Percentiles rank a stretch among this genome's conserved stretches.
Evolutionary conservation across 2,113 vertebrate genomes (phyloP).

Genomic region (Sinocyclocheilus grahami): DNA sequence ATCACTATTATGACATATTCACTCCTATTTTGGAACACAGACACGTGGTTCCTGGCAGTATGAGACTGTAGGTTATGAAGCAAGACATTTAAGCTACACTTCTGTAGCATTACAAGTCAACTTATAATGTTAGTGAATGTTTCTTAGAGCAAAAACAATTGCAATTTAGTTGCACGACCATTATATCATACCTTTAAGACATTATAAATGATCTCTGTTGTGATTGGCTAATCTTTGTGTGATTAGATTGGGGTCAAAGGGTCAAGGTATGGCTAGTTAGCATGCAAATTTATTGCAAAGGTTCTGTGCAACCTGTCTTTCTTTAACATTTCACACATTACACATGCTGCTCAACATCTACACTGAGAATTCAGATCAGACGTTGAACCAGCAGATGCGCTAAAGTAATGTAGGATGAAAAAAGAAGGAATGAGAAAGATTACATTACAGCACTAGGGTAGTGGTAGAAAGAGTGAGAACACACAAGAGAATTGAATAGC

Average conservation of each 20-base stretch:
- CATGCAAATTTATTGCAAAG: background rate
- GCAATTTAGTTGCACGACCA: background rate
- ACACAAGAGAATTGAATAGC: slow-evolving; percentile 15
- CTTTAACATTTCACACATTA: background rate
- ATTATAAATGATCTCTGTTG: background rate
- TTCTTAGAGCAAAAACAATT: background rate
- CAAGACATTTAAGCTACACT: slow-evolving; percentile 4
- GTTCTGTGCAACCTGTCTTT: too few species aligned
- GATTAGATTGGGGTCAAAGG: background rate
- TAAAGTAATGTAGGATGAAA: background rate
- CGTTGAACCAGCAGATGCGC: slow-evolving; percentile 7
- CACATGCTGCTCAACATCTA: background rate
- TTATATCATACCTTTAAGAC: background rate
- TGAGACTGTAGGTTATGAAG: background rate
- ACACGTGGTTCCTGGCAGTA: background rate
- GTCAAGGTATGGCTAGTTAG: background rate
- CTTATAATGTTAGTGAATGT: background rate
- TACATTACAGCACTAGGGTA: background rate
- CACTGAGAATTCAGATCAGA: slow-evolving; percentile 2
- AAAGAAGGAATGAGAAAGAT: background rate
- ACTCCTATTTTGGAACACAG: slow-evolving; percentile 27
- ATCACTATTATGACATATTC: slow-evolving; percentile 48
- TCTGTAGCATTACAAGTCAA: background rate
- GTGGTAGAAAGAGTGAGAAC: slow-evolving; percentile 12
- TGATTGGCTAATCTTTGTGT: background rate